These are phyloP conservation scores for Xiphophorus maculatus DNA, from an alignment of 2,113 vertebrate species.

Conservation along the genomic window DNA sequence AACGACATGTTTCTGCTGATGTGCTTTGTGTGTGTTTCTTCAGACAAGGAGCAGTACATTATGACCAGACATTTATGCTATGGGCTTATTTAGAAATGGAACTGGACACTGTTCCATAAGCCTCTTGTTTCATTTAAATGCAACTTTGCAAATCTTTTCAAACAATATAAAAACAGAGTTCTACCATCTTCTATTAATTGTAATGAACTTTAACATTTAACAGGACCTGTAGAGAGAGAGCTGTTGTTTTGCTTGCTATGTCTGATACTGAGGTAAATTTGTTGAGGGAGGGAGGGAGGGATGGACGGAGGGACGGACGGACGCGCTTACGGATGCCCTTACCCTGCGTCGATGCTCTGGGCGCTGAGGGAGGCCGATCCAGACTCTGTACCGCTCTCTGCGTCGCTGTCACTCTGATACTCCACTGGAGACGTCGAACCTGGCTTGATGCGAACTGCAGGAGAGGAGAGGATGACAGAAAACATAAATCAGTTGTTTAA, in stretches of 20 bases:
- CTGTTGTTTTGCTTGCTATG: no score
- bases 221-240: no score
- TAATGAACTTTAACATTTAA: no score
- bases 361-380: slow-evolving; percentile 77
- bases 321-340: slow-evolving; percentile 10
- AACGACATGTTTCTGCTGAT: neutral
- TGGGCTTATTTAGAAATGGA: neutral
- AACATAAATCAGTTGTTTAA: slow-evolving; percentile 1
- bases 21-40: neutral
- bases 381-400: slow-evolving; percentile 81
- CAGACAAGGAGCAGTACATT: neutral
- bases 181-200: no score
- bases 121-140: no score
- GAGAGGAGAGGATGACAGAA: neutral
- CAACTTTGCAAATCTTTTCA: no score
- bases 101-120: no score
- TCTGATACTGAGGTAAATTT: no score
- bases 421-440: slow-evolving; percentile 82
- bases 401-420: slow-evolving; percentile 83
- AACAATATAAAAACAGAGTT: no score
- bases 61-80: neutral
- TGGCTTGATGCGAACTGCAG: slow-evolving; percentile 80
- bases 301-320: no score
- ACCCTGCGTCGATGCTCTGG: slow-evolving; percentile 78
- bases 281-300: no score